phyloP scores from a whole-genome alignment of 2,113 vertebrate genomes.

The Paraplagusia blochii region DNA sequence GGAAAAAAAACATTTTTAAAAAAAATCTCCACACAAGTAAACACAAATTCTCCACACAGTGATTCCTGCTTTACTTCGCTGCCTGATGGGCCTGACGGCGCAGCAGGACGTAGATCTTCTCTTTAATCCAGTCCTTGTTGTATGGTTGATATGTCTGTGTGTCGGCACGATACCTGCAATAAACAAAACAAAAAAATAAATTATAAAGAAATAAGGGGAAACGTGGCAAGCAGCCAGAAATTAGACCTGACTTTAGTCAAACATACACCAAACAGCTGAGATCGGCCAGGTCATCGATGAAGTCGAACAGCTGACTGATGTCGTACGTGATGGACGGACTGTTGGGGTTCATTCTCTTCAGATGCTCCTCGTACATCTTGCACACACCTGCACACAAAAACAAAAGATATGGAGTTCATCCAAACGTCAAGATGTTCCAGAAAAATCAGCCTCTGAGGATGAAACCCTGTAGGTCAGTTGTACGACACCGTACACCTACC shows the following conservation, averaged over 20 bases:
- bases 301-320: slow-evolving; percentile 98
- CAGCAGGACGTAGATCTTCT: slow-evolving; percentile 97
- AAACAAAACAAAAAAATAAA: no score
- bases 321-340: slow-evolving; percentile 98
- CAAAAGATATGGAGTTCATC: not conserved
- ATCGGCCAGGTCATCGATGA: slow-evolving; percentile 97
- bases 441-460: no score
- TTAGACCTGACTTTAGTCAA: not conserved
- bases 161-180: slow-evolving; percentile 89
- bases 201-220: not conserved
- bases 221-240: not conserved
- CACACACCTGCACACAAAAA: slow-evolving; percentile 82
- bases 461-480: no score
- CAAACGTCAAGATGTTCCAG: not conserved
- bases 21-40: slow-evolving; percentile 16
- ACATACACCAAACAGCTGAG: slow-evolving; percentile 99
- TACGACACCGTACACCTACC: no score
- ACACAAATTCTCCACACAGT: slow-evolving; percentile 45
- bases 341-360: slow-evolving; percentile 99
- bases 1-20: slow-evolving; percentile 23
- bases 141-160: slow-evolving; percentile 98
- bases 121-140: slow-evolving; percentile 99
- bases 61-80: slow-evolving; percentile 78
- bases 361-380: slow-evolving; percentile 99
- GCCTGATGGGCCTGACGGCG: slow-evolving; percentile 96